Base-by-base conservation (phyloP, 2,888 invertebrate species). In the Drosophila histrio region DNA sequence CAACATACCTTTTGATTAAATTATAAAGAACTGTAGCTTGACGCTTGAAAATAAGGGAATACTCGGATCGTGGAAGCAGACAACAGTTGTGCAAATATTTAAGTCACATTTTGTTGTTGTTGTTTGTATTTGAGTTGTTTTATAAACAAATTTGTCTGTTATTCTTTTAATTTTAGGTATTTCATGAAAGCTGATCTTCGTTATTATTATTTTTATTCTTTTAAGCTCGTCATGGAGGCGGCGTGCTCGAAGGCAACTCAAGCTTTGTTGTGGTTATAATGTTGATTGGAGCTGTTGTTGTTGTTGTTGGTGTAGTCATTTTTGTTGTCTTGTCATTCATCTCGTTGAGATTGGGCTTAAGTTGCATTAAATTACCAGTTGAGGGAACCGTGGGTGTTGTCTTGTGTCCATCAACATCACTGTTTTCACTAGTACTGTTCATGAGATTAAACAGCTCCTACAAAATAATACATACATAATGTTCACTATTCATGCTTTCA, bases 51-150 rank as follows among this genome's bases (percentile, higher is more conserved):
- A 11, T 38, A 6, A 7, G 9, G 6, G 8, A 11, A 52, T 32
- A 26, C 24, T 19, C 5, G 0, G 13, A 11, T 6, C 11, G 21
- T 9, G 3, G 2, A n/a, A 8, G 22, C 8, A 26, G 13, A 6
- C 21, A n/a, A 5, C 87, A 71, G 43, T 60, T 81, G 85, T 0
- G 13, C 19, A 84, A 80, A 84, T 61, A 80, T 43, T 44, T 17
- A 21, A 44, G 26, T 7, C 15, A 19, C 15, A 34, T 22, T 15
- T 13, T 11, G 6, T 13, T 36, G 13, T 13, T 11, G 6, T 13
- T 36, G 13, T 47, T 21, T 56, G 54, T 52, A 22, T 22, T 6
- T n/a, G 2, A n/a, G 22, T 15, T 21, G 22, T 34, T 44, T 52
- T 30, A 39, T 32, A 50, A 54, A 53, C 30, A 30, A 15, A n/a